Evolutionary conservation across 2,888 invertebrate species (phyloP).

Genomic region (Nycteola revayana): DNA sequence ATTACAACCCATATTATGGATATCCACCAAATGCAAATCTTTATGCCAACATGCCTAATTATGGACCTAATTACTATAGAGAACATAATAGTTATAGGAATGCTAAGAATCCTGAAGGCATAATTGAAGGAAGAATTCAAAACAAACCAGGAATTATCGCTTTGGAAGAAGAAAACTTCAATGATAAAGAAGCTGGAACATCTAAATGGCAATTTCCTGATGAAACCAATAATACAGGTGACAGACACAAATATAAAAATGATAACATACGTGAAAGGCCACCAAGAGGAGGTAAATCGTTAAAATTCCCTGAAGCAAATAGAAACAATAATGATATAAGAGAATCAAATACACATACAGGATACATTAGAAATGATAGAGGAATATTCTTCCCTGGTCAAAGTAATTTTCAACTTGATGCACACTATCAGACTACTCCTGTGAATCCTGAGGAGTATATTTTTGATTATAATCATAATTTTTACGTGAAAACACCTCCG

Average conservation of each 20-base stretch:
- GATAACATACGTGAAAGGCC: slow-evolving; percentile 8
- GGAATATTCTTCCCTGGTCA: slow-evolving; percentile 29
- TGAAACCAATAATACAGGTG: slow-evolving; percentile 12
- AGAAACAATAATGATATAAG: slow-evolving; percentile 9
- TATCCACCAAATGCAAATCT: slow-evolving; percentile 23
- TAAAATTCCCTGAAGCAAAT: slow-evolving; percentile 44
- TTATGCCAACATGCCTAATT: slow-evolving; percentile 29
- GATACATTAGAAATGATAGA: slow-evolving; percentile 34
- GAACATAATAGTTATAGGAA: slow-evolving; percentile 35
- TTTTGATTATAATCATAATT: slow-evolving; percentile 39
- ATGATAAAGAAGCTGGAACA: slow-evolving; percentile 23
- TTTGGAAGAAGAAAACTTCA: slow-evolving; percentile 24
- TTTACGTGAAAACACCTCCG: slow-evolving; percentile 33
- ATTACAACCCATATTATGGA: slow-evolving; percentile 12
- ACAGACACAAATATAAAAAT: slow-evolving; percentile 11
- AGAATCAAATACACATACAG: slow-evolving; percentile 4
- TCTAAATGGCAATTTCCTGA: slow-evolving; percentile 59
- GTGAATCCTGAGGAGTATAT: slow-evolving; percentile 36
- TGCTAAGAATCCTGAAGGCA: slow-evolving; percentile 29
- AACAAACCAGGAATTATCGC: slow-evolving; percentile 41
- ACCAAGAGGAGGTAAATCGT: slow-evolving; percentile 25
- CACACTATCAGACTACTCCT: slow-evolving; percentile 19
- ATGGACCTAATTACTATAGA: slow-evolving; percentile 43
- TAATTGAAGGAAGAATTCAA: slow-evolving; percentile 60
- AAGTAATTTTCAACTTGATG: slow-evolving; percentile 7